Conservation (phyloP, 2,888 invertebrate genomes). For the Loripinus fragilis region DNA sequence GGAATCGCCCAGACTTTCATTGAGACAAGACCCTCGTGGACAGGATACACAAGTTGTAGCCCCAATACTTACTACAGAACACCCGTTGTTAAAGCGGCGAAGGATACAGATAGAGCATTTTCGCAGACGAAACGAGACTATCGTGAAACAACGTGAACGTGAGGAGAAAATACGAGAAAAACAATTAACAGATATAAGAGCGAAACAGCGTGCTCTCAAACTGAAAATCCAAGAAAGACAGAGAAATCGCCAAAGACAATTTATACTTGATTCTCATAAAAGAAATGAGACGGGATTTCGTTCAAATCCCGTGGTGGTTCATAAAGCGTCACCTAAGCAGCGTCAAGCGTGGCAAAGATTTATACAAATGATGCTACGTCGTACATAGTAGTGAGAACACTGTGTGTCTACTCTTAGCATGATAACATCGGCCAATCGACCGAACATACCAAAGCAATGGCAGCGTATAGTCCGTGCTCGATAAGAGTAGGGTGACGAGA, state of each 20-base stretch:
- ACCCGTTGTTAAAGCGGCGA: neutral
- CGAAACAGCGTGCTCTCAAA: conserved; percentile 23
- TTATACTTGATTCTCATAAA: neutral
- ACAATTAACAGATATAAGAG: conserved; percentile 27
- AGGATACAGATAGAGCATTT: neutral
- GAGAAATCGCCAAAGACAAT: neutral
- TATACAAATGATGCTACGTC: conserved; percentile 4
- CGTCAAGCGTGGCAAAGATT: conserved; percentile 6
- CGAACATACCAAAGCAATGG: too few relatives aligned
- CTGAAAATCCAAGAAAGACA: neutral
- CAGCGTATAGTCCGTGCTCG: too few relatives aligned
- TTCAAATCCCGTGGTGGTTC: neutral
- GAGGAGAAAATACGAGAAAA: conserved; percentile 31
- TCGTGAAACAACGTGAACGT: conserved; percentile 4
- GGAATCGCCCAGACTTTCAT: neutral
- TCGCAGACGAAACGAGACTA: conserved; percentile 4
- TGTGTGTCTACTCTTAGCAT: neutral
- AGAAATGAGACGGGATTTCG: neutral
- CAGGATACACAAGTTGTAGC: neutral
- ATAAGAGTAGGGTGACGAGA: too few relatives aligned
- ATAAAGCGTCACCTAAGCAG: neutral
- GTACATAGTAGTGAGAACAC: neutral
- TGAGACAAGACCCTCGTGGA: neutral
- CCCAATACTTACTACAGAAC: neutral
- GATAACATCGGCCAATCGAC: neutral